These are phyloP conservation scores for Drosophila ogumai DNA, from an alignment of 1,140 invertebrate species.

Conservation along the genomic window DNA sequence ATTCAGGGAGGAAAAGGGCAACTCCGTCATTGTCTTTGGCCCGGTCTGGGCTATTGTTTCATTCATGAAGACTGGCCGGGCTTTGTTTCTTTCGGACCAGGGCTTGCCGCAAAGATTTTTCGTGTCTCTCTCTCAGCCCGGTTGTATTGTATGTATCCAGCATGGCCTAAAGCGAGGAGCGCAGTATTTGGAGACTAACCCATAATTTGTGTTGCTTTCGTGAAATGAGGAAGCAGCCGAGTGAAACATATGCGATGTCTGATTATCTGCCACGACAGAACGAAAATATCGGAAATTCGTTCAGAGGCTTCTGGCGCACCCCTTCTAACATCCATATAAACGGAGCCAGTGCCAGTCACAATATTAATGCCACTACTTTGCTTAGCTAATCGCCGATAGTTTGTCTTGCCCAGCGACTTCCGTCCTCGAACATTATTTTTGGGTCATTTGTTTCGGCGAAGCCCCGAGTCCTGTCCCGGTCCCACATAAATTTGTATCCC, in stretches of 20 bases:
- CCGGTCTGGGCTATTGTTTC: slow-evolving; percentile 71
- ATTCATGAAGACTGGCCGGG: slow-evolving; percentile 68
- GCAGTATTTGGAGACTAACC: slow-evolving; percentile 45
- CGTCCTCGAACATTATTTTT: slow-evolving; percentile 61
- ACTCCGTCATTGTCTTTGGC: slow-evolving; percentile 50
- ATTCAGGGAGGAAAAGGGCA: slow-evolving; percentile 13
- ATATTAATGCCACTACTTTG: slow-evolving; percentile 65
- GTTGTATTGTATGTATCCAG: slow-evolving; percentile 30
- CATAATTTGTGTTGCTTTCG: slow-evolving; percentile 68
- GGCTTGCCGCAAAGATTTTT: slow-evolving; percentile 51
- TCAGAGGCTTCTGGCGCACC: slow-evolving; percentile 1
- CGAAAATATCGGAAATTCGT: slow-evolving; percentile 18
- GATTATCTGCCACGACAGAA: slow-evolving; percentile 44
- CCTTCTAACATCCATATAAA: not conserved
- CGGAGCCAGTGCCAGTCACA: slow-evolving; percentile 31
- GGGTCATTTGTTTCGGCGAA: slow-evolving; percentile 59
- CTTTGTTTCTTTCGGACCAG: slow-evolving; percentile 37
- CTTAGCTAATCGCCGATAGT: slow-evolving; percentile 71
- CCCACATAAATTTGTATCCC: slow-evolving; percentile 66
- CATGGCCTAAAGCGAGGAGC: slow-evolving; percentile 41
- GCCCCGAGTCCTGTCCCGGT: slow-evolving; percentile 30
- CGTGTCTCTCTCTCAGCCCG: slow-evolving; percentile 47
- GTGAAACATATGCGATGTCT: slow-evolving; percentile 46
- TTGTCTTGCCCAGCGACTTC: slow-evolving; percentile 63
- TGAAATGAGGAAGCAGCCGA: slow-evolving; percentile 50